Conservation (phyloP, 2,888 invertebrate species). For the Lutraria lutraria region DNA sequence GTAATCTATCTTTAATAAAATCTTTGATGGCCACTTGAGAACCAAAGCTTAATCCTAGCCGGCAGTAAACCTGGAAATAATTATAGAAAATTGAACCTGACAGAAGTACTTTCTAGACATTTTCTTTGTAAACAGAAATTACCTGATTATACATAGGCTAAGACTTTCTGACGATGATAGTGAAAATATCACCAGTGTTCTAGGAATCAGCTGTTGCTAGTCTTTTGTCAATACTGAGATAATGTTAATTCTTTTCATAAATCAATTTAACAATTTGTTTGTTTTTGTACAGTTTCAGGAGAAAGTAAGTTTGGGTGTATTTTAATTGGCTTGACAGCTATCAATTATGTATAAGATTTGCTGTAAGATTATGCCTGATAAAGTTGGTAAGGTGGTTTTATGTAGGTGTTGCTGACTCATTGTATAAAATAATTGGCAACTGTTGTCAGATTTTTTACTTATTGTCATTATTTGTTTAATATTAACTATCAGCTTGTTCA, state of each 20-base stretch:
- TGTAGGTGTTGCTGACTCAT: background rate
- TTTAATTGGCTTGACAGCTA: constrained; percentile 22
- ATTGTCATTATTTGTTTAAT: no score
- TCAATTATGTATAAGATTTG: constrained; percentile 7
- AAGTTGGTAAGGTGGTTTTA: background rate
- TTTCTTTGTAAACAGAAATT: background rate
- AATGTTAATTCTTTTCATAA: constrained; percentile 18
- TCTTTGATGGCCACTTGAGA: constrained; percentile 15
- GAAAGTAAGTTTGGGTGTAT: constrained; percentile 3
- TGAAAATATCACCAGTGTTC: background rate
- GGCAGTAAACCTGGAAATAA: constrained; percentile 46
- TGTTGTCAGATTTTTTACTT: no score
- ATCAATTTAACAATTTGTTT: constrained; percentile 25
- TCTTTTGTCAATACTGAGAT: constrained; percentile 22
- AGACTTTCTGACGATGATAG: background rate
- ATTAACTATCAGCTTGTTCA: no score
- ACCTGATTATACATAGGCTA: background rate
- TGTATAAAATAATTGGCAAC: background rate
- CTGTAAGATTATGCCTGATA: background rate
- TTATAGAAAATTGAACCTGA: constrained; percentile 63
- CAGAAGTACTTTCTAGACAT: constrained; percentile 31
- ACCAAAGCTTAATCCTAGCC: background rate
- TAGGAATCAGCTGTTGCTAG: background rate
- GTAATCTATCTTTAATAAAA: constrained; percentile 17
- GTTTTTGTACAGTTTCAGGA: constrained; percentile 8